Percentiles rank a stretch among this genome's conserved stretches.
Evolutionary conservation across 2,797 vertebrate genomes (phyloP).

Genomic region (Macropus fuliginosus): DNA sequence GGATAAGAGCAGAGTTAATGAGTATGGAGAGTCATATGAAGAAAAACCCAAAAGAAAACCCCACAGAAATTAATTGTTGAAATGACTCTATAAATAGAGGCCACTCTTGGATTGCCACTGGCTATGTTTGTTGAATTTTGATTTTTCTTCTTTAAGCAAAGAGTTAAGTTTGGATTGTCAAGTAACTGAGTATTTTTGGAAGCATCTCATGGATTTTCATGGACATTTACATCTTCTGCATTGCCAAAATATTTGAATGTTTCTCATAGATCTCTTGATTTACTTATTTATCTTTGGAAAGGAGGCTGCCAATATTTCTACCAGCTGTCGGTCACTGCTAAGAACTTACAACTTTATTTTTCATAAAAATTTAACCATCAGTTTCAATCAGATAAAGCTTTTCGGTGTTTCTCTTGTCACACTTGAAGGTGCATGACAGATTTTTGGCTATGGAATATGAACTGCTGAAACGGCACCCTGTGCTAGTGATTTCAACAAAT

Average conservation of each 20-base stretch:
- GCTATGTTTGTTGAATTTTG: conserved; percentile 71
- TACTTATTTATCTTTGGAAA: conserved; percentile 11
- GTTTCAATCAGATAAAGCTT: background rate
- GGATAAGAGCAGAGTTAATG: conserved; percentile 93
- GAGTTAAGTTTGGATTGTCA: conserved; percentile 67
- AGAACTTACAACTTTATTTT: conserved; percentile 64
- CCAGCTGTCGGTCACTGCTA: conserved; percentile 46
- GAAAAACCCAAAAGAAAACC: conserved; percentile 90
- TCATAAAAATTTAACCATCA: conserved; percentile 26
- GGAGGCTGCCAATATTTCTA: conserved; percentile 54
- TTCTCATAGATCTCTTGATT: conserved; percentile 58
- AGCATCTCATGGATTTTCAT: conserved; percentile 73
- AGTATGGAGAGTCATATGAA: conserved; percentile 91
- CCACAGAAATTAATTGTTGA: conserved; percentile 86
- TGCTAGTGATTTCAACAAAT: background rate
- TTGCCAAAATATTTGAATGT: conserved; percentile 87
- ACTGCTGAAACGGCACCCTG: background rate
- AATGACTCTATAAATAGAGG: conserved; percentile 60
- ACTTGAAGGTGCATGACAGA: background rate
- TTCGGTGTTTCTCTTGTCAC: background rate
- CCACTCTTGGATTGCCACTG: conserved; percentile 59
- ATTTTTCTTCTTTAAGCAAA: conserved; percentile 67
- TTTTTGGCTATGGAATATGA: background rate
- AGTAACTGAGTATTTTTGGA: conserved; percentile 83
- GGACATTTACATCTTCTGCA: conserved; percentile 79